A percentile compares a stretch with the other conserved stretches of the same genome.
Evolutionary conservation across 2,113 vertebrate species (phyloP).

Genomic region (Indicator indicator): DNA sequence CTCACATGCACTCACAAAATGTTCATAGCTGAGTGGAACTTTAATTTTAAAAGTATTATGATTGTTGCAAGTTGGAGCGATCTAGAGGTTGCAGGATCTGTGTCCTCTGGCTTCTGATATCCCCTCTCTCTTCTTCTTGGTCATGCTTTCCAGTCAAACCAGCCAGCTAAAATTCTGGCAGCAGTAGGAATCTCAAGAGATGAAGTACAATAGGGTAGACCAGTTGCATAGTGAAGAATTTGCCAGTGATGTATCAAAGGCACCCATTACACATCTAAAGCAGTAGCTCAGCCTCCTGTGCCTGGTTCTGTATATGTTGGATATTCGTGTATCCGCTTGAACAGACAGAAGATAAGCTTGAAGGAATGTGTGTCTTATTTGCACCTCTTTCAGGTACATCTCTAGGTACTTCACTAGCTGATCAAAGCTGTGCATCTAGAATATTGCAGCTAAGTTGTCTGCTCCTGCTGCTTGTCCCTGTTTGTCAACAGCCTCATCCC

Average conservation of each 20-base stretch:
- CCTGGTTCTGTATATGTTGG: not conserved
- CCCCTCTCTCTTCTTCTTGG: not conserved
- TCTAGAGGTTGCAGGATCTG: not conserved
- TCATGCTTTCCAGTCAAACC: not conserved
- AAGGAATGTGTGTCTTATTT: not conserved
- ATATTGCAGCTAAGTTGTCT: not conserved
- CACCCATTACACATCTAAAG: not conserved
- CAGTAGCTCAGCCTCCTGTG: not conserved
- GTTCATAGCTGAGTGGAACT: not conserved
- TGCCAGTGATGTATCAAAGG: not conserved
- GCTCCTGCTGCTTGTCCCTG: not conserved
- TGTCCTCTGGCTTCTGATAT: not conserved
- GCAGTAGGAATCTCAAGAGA: not conserved
- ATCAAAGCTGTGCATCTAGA: not conserved
- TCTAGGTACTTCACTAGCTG: not conserved
- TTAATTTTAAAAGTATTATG: not conserved
- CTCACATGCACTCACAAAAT: not conserved
- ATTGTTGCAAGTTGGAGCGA: not conserved
- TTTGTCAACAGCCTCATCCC: not conserved
- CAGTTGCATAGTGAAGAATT: not conserved
- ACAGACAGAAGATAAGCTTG: not conserved
- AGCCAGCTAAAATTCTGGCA: not conserved
- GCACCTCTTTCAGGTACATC: not conserved
- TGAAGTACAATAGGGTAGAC: not conserved
- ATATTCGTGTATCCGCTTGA: not conserved